Evolutionary conservation across 2,888 invertebrate species (phyloP), one percentile per base, ranked within the genome.

Genomic region (Cataglyphis rosenhaueri): DNA sequence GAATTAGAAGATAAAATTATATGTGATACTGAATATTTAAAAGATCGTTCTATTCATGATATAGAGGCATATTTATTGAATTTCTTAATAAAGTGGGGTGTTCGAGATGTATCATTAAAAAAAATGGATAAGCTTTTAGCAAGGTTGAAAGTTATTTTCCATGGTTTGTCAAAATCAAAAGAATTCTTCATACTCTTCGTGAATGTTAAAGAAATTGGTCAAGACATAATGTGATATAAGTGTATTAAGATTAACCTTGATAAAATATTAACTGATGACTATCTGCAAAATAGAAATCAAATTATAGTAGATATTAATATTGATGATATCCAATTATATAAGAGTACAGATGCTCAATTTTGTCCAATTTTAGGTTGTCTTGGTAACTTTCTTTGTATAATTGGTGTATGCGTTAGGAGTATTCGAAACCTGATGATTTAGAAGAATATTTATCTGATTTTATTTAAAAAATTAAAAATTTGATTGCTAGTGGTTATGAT

Each of bases 161-260:
- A 29, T 59, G 59, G 59, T 29, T 29, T 59, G 59, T 29, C 59
- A 59, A 59, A 59, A 59, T 59, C 59, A 57, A 57, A 57, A 57
- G 25, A 57, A 57, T 57, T 25, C 57, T 57, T 57, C 25, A 25
- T 12, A 59, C 6, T 59, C 29, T 0, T 59, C 59, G 15, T 59
- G 6, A 29, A 59, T 59, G 15, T 59, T 59, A 59, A 59, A 2
- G 59, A 59, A 59, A 29, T 59, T 59, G 59, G 59, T 15, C 15
- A 59, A 29, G 59, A 18, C 12, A 9, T 57, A 57, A 57, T 57
- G 57, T 57, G 21, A 21, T 57, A 57, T 25, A 57, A 57, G 3
- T 12, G 25, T 57, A 57, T 57, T 1, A 29, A 57, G 2, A 3
- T 57, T 10, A 57, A 57, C 1, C 25, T 59, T 18, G 15, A 59